A percentile compares a stretch with the other conserved stretches of the same genome.
These are phyloP conservation scores for Saccostrea cuccullata DNA, from an alignment of 1,140 invertebrate genomes.

Conservation along the genomic window DNA sequence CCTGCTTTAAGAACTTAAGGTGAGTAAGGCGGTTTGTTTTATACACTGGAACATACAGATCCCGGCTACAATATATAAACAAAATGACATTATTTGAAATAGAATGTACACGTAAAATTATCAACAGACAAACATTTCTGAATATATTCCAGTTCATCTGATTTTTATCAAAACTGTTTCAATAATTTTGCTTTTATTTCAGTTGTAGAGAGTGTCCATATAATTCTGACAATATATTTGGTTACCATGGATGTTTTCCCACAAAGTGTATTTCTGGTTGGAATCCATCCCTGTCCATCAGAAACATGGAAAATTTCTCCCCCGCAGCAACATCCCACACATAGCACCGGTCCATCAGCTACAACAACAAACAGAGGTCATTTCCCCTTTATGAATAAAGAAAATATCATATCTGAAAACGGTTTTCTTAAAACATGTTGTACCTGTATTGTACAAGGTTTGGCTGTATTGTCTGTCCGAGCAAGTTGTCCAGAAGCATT, in stretches of 20 bases:
- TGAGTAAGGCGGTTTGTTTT: constrained; percentile 63
- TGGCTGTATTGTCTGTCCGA: constrained; percentile 61
- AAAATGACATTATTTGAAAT: neutral
- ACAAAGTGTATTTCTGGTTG: constrained; percentile 75
- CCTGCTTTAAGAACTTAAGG: constrained; percentile 67
- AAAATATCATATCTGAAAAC: neutral
- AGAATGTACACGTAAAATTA: too few species aligned
- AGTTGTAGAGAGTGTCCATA: too few species aligned
- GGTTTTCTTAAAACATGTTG: too few species aligned
- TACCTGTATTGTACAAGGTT: constrained; percentile 70
- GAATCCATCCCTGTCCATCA: constrained; percentile 80
- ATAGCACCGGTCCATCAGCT: constrained; percentile 76
- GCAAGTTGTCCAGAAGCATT: constrained; percentile 82
- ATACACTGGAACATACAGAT: constrained; percentile 63
- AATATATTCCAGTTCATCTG: too few species aligned
- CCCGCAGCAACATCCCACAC: constrained; percentile 76
- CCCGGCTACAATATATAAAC: constrained; percentile 63
- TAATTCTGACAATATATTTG: too few species aligned
- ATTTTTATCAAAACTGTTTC: too few species aligned
- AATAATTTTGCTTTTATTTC: too few species aligned
- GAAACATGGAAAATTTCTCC: constrained; percentile 80
- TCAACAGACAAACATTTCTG: too few species aligned
- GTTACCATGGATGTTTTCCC: constrained; percentile 76
- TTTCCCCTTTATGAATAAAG: neutral
- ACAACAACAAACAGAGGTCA: constrained; percentile 8